Evolutionary conservation across 2,888 invertebrate genomes (phyloP).

Genomic region (Macrosiphum euphorbiae): DNA sequence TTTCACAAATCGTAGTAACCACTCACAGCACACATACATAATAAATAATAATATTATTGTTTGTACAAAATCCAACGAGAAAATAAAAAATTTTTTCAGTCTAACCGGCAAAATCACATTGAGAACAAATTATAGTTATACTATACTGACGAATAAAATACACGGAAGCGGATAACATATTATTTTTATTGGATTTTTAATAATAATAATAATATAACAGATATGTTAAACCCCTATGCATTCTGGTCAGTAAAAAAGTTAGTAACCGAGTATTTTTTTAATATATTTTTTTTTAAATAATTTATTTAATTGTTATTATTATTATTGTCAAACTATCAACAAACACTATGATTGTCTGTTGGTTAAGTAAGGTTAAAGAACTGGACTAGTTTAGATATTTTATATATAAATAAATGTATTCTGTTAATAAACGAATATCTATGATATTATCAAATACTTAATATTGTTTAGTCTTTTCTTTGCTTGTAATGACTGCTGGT

Average conservation of each 20-base stretch:
- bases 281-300: neutral
- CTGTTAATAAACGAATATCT: conserved; percentile 36
- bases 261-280: neutral
- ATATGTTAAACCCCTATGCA: conserved; percentile 59
- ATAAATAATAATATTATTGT: conserved; percentile 12
- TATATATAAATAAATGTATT: conserved; percentile 25
- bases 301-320: conserved; percentile 18
- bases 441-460: conserved; percentile 58
- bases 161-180: neutral
- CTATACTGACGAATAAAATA: conserved; percentile 37
- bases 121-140: conserved; percentile 15
- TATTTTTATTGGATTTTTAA: conserved; percentile 36
- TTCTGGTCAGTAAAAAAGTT: conserved; percentile 47
- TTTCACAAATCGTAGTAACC: conserved; percentile 1
- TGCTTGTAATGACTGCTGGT: conserved; percentile 64
- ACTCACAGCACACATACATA: neutral
- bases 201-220: conserved; percentile 37
- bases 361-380: conserved; percentile 37
- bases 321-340: conserved; percentile 58
- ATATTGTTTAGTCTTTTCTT: conserved; percentile 63
- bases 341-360: conserved; percentile 58
- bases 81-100: conserved; percentile 56
- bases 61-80: conserved; percentile 47
- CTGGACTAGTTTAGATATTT: conserved; percentile 44
- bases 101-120: conserved; percentile 57